These are phyloP conservation scores for Epirrita christyi DNA, from an alignment of 2,888 invertebrate species.

Conservation along the genomic window DNA sequence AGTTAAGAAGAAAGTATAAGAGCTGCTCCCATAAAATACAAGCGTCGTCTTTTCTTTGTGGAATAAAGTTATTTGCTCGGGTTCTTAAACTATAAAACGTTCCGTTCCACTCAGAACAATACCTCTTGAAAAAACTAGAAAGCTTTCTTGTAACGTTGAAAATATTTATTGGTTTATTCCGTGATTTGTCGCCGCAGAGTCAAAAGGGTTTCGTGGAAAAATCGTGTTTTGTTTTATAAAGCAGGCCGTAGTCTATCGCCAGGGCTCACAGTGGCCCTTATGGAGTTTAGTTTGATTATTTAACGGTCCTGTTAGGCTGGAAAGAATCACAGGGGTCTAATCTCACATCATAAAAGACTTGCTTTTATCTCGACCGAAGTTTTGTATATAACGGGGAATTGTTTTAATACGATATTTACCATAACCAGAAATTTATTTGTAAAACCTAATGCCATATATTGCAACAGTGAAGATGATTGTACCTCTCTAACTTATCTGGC, in stretches of 20 bases:
- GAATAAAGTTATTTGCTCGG: slow-evolving; percentile 30
- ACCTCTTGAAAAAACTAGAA: slow-evolving; percentile 30
- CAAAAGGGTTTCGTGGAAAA: slow-evolving; percentile 30
- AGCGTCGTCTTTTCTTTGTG: slow-evolving; percentile 15
- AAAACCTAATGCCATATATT: too few relatives aligned
- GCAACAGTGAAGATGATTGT: too few relatives aligned
- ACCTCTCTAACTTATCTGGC: too few relatives aligned
- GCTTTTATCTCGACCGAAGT: slow-evolving; percentile 2
- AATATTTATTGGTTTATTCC: slow-evolving; percentile 41
- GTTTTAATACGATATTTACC: too few relatives aligned
- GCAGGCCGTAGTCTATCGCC: slow-evolving; percentile 4
- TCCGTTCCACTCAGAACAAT: slow-evolving; percentile 24
- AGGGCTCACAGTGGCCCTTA: slow-evolving; percentile 14
- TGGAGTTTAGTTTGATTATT: slow-evolving; percentile 22
- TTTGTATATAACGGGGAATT: background rate
- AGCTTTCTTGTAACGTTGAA: slow-evolving; percentile 33
- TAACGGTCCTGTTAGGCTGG: slow-evolving; percentile 7
- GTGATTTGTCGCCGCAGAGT: slow-evolving; percentile 42
- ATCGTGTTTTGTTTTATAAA: slow-evolving; percentile 37
- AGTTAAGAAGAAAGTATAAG: slow-evolving; percentile 20
- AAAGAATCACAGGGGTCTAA: slow-evolving; percentile 5
- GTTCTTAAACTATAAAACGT: slow-evolving; percentile 33
- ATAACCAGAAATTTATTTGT: too few relatives aligned
- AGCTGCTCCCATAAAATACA: slow-evolving; percentile 15
- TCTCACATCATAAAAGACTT: slow-evolving; percentile 17